Evolutionary conservation across 1,140 invertebrate genomes (phyloP), one percentile per base, ranked within the genome.

Genomic region (Caenorhabditis brenneri): DNA sequence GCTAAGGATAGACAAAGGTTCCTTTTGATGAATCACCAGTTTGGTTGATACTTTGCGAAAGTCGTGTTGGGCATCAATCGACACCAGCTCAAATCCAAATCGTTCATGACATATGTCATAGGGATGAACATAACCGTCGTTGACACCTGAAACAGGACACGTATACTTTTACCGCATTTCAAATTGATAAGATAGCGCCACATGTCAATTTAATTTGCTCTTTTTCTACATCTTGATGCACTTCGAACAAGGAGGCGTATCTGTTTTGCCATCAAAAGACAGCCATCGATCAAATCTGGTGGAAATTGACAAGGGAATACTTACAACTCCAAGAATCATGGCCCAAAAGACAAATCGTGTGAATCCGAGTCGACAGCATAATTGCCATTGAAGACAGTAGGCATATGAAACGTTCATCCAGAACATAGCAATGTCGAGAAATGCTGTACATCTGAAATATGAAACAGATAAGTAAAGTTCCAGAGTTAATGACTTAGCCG

Each of bases 81-180:
- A 31, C 84, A 86, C 85, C 85, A 86, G 46, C 84, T 86, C 29
- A 85, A 16, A 60, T 86, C 85, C 29, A 86, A 31, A 48, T 86
- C 36, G n/a, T 86, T 79, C 79, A 82, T 82, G 39, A 80, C 85
- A 33, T 81, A 86, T 10, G 58, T 81, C 83, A 86, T 85, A n/a
- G 85, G 85, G 36, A 86, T 36, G 22, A 86, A 53, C 85, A 86
- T 86, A 15, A 81, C 65, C 15, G 55, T 33, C 10, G 60, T 58
- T 48, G 81, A 84, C 27, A 86, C 58, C 51, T 55, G 39, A 85
- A 80, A 80, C 15, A 24, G 19, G 80, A 81, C 22, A 58, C 29
- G 36, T 55, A 24, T 9, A 74, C 65, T 27, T 15, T n/a, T n/a
- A n/a, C n/a, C n/a, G n/a, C n/a, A n/a, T 19, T 33, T 4, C 15